Evolutionary conservation across 1,140 invertebrate species (phyloP).

Genomic region (Tribolium castaneum): DNA sequence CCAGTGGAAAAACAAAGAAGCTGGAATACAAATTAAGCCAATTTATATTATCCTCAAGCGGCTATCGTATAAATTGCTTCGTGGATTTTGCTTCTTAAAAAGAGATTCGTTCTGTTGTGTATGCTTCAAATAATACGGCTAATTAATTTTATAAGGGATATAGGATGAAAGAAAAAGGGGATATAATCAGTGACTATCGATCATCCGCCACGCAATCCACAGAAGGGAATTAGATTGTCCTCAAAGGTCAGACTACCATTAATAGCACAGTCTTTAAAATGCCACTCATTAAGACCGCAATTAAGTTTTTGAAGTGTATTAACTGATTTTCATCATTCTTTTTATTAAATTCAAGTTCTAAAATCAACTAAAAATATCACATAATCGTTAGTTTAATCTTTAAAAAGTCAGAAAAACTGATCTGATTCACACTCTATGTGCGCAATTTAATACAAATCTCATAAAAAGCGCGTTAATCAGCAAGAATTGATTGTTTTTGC

Average conservation of each 20-base stretch:
- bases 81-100: not conserved
- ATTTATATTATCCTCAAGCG: not conserved
- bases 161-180: not conserved
- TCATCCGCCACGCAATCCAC: not conserved
- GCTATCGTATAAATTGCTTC: not conserved
- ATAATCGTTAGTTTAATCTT: no score
- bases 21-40: not conserved
- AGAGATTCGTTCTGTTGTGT: not conserved
- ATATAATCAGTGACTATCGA: not conserved
- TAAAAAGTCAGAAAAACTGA: no score
- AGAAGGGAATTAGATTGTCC: not conserved
- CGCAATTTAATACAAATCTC: no score
- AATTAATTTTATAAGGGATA: not conserved
- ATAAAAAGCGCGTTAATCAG: no score
- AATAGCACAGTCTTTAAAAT: not conserved
- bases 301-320: not conserved
- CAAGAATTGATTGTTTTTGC: no score
- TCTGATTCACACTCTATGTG: no score
- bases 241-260: not conserved
- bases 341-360: not conserved
- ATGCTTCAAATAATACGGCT: not conserved
- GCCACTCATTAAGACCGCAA: not conserved
- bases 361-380: no score
- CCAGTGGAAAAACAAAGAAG: not conserved
- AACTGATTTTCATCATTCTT: not conserved